A percentile compares a stretch with the other conserved stretches of the same genome.
These are phyloP conservation scores for Naso thynnoides DNA, from an alignment of 2,797 vertebrate species.

Conservation along the genomic window DNA sequence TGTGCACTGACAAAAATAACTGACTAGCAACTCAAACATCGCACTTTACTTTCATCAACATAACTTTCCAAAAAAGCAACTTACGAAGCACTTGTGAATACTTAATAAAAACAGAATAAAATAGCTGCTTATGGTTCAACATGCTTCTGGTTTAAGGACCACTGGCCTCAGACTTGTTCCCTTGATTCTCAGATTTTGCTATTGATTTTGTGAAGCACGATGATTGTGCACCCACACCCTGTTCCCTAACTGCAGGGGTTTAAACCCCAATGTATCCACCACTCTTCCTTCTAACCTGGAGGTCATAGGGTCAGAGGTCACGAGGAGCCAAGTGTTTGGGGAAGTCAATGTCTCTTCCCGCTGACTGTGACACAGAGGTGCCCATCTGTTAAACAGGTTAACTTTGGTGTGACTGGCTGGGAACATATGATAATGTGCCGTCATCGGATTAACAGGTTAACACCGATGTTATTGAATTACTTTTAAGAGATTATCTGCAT, in stretches of 20 bases:
- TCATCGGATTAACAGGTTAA: conserved; percentile 58
- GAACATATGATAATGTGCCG: conserved; percentile 54
- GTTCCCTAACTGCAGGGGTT: conserved; percentile 73
- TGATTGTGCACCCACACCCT: conserved; percentile 30
- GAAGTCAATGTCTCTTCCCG: conserved; percentile 80
- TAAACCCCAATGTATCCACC: conserved; percentile 69
- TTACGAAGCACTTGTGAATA: too few relatives aligned
- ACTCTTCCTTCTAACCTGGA: conserved; percentile 74
- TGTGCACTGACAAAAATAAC: conserved; percentile 54
- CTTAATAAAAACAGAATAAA: conserved; percentile 24
- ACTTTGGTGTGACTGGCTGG: conserved; percentile 56
- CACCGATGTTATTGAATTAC: conserved; percentile 51
- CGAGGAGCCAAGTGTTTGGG: conserved; percentile 81
- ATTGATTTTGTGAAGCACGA: conserved; percentile 60
- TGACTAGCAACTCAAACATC: conserved; percentile 26
- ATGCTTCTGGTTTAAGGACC: neutral
- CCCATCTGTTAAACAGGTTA: conserved; percentile 88
- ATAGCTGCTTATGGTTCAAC: neutral
- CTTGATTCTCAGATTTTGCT: conserved; percentile 53
- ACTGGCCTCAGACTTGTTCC: conserved; percentile 21
- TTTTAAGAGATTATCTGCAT: conserved; percentile 50
- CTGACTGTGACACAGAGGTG: conserved; percentile 65
- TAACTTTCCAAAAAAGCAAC: neutral
- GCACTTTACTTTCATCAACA: conserved; percentile 6
- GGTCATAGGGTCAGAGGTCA: conserved; percentile 81